Evolutionary conservation across 2,113 vertebrate genomes (phyloP).

Genomic region (Sialia sialis): DNA sequence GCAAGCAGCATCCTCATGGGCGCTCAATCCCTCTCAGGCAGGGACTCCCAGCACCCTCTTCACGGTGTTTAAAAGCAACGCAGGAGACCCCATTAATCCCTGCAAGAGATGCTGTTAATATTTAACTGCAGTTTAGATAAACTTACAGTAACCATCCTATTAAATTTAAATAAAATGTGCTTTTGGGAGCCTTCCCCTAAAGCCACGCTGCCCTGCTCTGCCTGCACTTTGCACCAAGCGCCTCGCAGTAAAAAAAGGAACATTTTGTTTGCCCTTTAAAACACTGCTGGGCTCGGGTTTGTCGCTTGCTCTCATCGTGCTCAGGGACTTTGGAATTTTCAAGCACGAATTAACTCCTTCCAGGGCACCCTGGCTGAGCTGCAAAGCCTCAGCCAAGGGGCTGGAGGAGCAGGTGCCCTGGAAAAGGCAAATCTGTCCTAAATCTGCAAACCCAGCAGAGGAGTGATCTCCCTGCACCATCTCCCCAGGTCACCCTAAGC

Average conservation of each 20-base stretch:
- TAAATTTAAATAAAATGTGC: slow-evolving; percentile 68
- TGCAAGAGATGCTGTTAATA: slow-evolving; percentile 67
- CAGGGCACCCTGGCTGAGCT: neutral
- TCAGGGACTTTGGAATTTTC: neutral
- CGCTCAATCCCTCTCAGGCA: neutral
- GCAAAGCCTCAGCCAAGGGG: neutral
- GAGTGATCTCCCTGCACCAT: neutral
- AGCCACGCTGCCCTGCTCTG: slow-evolving; percentile 23
- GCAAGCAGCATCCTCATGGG: neutral
- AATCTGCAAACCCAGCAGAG: neutral
- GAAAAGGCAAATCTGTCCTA: neutral
- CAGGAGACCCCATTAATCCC: slow-evolving; percentile 52
- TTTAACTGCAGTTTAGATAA: slow-evolving; percentile 75
- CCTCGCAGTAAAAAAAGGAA: slow-evolving; percentile 27
- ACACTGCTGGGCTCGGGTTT: neutral
- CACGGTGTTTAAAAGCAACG: neutral
- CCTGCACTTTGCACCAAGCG: neutral
- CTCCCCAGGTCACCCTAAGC: neutral
- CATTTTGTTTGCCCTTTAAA: slow-evolving; percentile 52
- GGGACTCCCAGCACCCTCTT: neutral
- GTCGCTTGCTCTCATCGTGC: neutral
- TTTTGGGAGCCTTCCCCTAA: slow-evolving; percentile 68
- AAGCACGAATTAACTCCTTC: neutral
- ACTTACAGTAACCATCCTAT: slow-evolving; percentile 66
- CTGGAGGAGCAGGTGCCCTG: neutral